These are phyloP conservation scores for Rapana venosa DNA, from an alignment of 2,888 invertebrate species.

Conservation along the genomic window DNA sequence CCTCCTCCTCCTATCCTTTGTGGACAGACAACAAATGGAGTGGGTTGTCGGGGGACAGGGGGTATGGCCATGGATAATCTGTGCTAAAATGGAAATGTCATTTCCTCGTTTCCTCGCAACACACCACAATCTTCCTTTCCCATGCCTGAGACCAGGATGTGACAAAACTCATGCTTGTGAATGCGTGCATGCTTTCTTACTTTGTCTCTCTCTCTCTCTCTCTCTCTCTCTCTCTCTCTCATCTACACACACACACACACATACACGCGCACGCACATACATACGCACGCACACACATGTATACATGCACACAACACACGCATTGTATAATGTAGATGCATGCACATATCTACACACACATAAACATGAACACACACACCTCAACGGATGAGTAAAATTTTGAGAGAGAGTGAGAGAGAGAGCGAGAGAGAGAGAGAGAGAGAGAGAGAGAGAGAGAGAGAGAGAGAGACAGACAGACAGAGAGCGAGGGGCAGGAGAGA, in stretches of 20 bases:
- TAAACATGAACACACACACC: no score
- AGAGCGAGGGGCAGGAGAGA: not conserved
- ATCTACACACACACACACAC: no score
- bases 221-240: no score
- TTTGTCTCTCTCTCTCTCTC: no score
- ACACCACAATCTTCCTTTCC: not conserved
- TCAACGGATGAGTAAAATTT: no score
- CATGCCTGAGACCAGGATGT: not conserved
- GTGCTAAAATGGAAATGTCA: slow-evolving; percentile 30
- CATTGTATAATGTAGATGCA: no score
- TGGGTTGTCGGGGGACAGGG: not conserved
- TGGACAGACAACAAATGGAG: slow-evolving; percentile 9
- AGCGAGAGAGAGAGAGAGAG: not conserved
- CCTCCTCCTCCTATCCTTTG: not conserved
- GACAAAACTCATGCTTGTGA: no score
- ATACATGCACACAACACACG: no score
- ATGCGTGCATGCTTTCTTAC: no score
- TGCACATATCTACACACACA: no score
- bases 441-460: not conserved
- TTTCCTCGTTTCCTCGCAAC: slow-evolving; percentile 12
- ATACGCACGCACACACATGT: no score
- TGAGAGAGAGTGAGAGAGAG: not conserved
- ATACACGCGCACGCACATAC: no score
- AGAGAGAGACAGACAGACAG: not conserved
- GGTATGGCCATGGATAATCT: not conserved